Base-by-base conservation (phyloP, 2,888 invertebrate species). In the Stenotaenia linearis region DNA sequence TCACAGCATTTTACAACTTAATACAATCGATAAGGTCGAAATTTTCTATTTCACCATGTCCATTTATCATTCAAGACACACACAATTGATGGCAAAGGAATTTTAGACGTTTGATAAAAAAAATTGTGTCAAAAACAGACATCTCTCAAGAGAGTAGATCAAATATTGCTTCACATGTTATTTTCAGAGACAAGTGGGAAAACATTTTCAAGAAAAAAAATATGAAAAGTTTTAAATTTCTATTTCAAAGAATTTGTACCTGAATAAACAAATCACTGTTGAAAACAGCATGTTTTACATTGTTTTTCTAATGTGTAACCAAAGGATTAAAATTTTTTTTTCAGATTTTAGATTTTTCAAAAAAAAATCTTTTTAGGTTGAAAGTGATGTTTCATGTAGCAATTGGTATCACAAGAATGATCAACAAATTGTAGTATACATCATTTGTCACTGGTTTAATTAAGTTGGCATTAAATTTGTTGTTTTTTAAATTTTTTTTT, bases 61-160 rank as follows among this genome's bases (percentile, higher is more conserved):
- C 23, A 69, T 69, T 69, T 69, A 69, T 69, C 69, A 69, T 69
- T 69, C 69, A 69, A 69, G 69, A 23, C 69, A 69, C 69, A 69
- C 25, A 69, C 69, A 69, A 69, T 69, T 69, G 69, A 69, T 69
- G 69, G 28, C 1, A 6, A 12, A 4, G 25, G 28, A 69, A 28
- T 28, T 25, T 25, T 12, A 69, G 28, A 15, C 23, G 23, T 1
- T 4, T 9, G 21, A 56, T 18, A 18, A 50, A 69, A 69, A 69
- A 56, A 56, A 56, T 10, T 69, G 69, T 69, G 69, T 69, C 69
- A 69, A 69, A 69, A 28, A 69, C 69, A 69, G 69, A 69, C 23
- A 61, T 23, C 61, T 61, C 61, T 61, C 61, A 0, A 28, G 69
- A 25, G 69, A 69, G 69, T 56, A 23, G 21, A 69, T 25, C 69